These are phyloP conservation scores for Himalopsyche phryganea DNA, from an alignment of 1,140 invertebrate genomes.

Conservation along the genomic window DNA sequence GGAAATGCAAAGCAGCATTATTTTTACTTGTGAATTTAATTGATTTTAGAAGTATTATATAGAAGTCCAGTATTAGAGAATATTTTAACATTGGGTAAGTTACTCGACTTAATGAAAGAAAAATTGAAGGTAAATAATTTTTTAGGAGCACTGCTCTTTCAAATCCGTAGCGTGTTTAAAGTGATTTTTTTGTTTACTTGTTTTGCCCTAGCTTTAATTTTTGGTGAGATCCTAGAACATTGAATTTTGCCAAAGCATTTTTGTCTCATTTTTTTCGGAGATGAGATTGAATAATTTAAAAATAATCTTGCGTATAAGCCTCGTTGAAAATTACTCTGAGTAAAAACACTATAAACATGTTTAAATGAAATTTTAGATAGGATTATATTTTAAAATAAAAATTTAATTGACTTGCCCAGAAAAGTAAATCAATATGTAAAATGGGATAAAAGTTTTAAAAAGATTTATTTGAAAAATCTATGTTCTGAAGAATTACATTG, in stretches of 20 bases:
- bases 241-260: conserved; percentile 23
- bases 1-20: background rate
- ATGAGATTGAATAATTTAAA: conserved; percentile 15
- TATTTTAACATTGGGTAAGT: too few relatives aligned
- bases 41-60: background rate
- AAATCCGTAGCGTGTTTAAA: conserved; percentile 22
- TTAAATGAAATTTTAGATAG: conserved; percentile 1
- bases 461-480: conserved; percentile 10
- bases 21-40: background rate
- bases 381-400: background rate
- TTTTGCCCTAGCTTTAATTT: conserved; percentile 17
- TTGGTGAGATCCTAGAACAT: conserved; percentile 12
- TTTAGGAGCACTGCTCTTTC: conserved; percentile 11
- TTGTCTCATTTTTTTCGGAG: conserved; percentile 17
- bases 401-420: conserved; percentile 4
- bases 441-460: conserved; percentile 17
- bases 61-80: too few relatives aligned
- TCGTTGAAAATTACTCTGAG: background rate
- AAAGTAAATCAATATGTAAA: conserved; percentile 21
- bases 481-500: conserved; percentile 3
- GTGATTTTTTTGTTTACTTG: conserved; percentile 14
- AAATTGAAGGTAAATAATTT: conserved; percentile 3
- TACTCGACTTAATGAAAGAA: too few relatives aligned
- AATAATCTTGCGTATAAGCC: background rate
- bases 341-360: background rate